Base-by-base conservation (phyloP, 2,888 invertebrate genomes). In the Pelosia muscerda region DNA sequence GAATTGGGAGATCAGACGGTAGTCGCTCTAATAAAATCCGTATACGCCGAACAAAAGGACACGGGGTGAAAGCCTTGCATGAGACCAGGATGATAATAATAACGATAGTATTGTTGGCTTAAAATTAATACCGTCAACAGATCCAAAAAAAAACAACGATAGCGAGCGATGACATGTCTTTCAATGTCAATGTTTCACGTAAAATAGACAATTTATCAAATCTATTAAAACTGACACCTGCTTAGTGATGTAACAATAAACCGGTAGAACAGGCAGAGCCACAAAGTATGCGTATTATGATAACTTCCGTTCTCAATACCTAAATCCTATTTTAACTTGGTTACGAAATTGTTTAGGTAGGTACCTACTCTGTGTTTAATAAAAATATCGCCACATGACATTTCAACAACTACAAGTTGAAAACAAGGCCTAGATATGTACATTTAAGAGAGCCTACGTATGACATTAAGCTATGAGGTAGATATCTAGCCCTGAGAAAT, bases 281-380 rank as follows among this genome's bases (percentile, higher is more conserved):
- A 19, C 9, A 42, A 71, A 69, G 58, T 56, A 31, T 53, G 49
- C 26, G 10, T 26, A 25, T 34, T 57, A 49, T 8, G 15, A 25
- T 54, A 19, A 26, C 66, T 74, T 78, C 68, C 69, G 69, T 65
- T 72, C 63, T 58, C 22, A 65, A 71, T 66, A 60, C 26, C 26
- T 65, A 42, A 42, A 60, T 42, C 19, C 42, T 26, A 60, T 42
- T 60, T 42, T 57, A 22, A n/a, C 19, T 57, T n/a, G 11, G 22
- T 22, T n/a, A 22, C 11, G 31, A 58, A 58, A 58, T 49, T 49
- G n/a, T 8, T 49, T n/a, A 49, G 49, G 49, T n/a, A 49, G 19
- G 42, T 19, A 42, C 8, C 31, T 31, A 31, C 49, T 49, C 1
- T 49, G 19, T 42, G n/a, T n/a, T n/a, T 49, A 49, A 49, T n/a